Evolutionary conservation across 2,888 invertebrate genomes (phyloP).

Genomic region (Aphrophora alni): DNA sequence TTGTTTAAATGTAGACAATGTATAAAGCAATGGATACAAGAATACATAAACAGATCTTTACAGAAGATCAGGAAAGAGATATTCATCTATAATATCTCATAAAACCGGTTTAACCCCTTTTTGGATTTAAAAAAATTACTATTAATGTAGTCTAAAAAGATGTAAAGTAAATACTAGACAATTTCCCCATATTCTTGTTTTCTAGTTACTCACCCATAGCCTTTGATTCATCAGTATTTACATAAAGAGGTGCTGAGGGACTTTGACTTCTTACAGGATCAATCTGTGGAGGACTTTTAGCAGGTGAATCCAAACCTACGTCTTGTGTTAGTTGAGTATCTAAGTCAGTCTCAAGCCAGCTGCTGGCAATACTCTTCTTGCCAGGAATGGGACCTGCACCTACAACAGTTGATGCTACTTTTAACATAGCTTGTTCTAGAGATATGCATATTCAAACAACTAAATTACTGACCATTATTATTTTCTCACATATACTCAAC

Average conservation of each 20-base stretch:
- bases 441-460: not conserved
- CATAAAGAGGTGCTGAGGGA: conserved; percentile 40
- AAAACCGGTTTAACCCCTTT: too few species aligned
- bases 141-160: too few species aligned
- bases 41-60: too few species aligned
- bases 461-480: not conserved
- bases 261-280: conserved; percentile 72
- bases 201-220: conserved; percentile 20
- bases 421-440: not conserved
- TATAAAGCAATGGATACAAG: too few species aligned
- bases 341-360: conserved; percentile 90
- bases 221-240: conserved; percentile 42
- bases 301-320: conserved; percentile 15
- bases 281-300: conserved; percentile 25
- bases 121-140: too few species aligned
- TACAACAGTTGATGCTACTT: not conserved
- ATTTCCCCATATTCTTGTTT: too few species aligned
- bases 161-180: too few species aligned
- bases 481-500: too few species aligned
- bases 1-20: too few species aligned
- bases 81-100: too few species aligned
- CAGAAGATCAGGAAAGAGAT: too few species aligned
- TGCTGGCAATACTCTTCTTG: conserved; percentile 66
- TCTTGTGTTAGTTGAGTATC: conserved; percentile 82
- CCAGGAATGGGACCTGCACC: conserved; percentile 52